Conservation (phyloP, 92 coral and sea anemone species). For the Epizoanthus illoricatus region DNA sequence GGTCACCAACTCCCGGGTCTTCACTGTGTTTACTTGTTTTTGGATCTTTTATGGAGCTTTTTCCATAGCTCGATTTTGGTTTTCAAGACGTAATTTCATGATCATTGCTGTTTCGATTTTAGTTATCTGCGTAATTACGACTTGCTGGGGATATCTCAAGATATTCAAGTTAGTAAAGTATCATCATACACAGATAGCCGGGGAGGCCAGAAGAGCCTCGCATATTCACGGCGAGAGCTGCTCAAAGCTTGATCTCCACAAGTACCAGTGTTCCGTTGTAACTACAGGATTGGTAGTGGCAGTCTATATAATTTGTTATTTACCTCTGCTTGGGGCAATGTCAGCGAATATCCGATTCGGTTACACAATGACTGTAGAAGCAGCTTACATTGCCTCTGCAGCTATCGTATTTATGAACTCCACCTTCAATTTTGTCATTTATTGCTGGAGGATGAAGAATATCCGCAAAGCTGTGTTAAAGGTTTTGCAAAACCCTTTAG, state of each 20-base stretch:
- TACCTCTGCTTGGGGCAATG: conserved; percentile 26
- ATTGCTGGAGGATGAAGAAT: conserved; percentile 64
- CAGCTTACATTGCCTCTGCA: conserved; percentile 38
- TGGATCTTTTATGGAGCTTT: conserved; percentile 39
- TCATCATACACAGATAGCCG: conserved; percentile 39
- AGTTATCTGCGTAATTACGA: conserved; percentile 36
- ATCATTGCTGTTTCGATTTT: neutral
- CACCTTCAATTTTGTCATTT: conserved; percentile 58
- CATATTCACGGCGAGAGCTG: neutral
- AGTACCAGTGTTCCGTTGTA: conserved; percentile 41
- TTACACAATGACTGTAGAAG: conserved; percentile 25
- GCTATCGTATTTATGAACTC: conserved; percentile 41
- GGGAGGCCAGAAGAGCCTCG: conserved; percentile 26
- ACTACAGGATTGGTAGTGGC: conserved; percentile 47
- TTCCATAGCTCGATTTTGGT: conserved; percentile 31
- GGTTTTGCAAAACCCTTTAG: neutral
- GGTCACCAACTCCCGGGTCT: conserved; percentile 48
- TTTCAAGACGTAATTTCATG: neutral
- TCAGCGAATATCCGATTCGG: conserved; percentile 34
- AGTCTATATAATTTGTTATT: conserved; percentile 43
- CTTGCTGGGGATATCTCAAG: conserved; percentile 40
- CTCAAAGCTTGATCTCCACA: conserved; percentile 17
- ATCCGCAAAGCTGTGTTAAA: conserved; percentile 44
- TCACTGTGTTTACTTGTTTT: conserved; percentile 22
- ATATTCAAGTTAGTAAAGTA: conserved; percentile 40